Base-by-base conservation (phyloP, 2,797 vertebrate species). In the Lerista edwardsae region DNA sequence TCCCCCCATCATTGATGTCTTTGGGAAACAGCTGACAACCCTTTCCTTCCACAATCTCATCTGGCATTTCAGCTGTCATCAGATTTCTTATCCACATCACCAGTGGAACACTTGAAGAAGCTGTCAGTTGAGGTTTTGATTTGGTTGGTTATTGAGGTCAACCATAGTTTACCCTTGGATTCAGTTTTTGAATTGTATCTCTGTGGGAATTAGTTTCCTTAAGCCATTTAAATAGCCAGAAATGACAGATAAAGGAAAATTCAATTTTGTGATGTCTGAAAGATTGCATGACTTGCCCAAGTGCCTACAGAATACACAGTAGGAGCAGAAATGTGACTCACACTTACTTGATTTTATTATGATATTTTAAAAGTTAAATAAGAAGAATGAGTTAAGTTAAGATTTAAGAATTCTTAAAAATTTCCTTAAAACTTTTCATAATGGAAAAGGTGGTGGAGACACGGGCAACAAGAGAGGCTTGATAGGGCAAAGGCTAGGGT, bases 201-300 rank as follows among this genome's bases (percentile, higher is more conserved):
- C 65, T 23, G 80, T 73, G 65, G 64, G 51, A 75, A 80, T 67
- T 85, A 3, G 15, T 57, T 80, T 67, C 75, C 75, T 79, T 55
- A 55, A 84, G 10, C 47, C 55, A 61, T 69, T 34, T 59, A n/a
- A 80, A 47, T 59, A 47, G 34, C 21, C 69, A 34, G 31, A 62
- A 69, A 80, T 69, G 44, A 9, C 65, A 69, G 14, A 69, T 31
- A 80, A 57, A 36, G 36, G 6, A 64, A n/a, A 67, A 47, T 34
- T 64, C 27, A 23, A 17, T 44, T 25, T 44, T 61, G 31, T 36
- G 31, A 87, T 29, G 6, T 41, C 36, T 84, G 88, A 90, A 92
- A 84, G 71, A 90, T 84, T 72, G 82, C 27, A 44, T 91, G 85
- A 6, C 84, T n/a, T 80, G 57, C 36, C 2, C 89, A 87, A 83